Evolutionary conservation across 92 coral and sea anemone species (phyloP), one percentile per base, ranked within the genome.

Genomic region (Heliopora coerulea): DNA sequence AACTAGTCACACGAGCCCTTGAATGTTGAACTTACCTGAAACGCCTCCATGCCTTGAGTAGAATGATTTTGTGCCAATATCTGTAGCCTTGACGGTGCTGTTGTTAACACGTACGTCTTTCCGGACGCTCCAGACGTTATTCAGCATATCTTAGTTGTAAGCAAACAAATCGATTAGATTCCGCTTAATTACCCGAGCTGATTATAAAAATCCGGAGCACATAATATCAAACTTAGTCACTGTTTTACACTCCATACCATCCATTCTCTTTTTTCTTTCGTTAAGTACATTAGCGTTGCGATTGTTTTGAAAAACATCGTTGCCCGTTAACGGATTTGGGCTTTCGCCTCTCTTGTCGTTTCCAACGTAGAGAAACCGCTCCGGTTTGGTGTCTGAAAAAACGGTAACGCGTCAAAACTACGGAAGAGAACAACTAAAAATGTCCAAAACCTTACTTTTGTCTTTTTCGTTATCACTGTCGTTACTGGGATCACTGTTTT

Each of bases 331-430:
- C 31, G 35, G 41, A 68, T 35, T 70, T 0, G 1, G 17, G 0
- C 46, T n/a, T 13, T 50, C 29, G 21, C 21, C 49, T 32, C 30
- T 56, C 17, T 56, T 56, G 30, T 23, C 33, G 61, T 52, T 70
- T 18, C 49, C 39, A 29, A 70, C 62, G 50, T 70, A 70, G 21
- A 40, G 62, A 54, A 70, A 70, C 17, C 62, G 77, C 50, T 70
- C 77, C 21, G 77, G 77, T 70, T 70, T 70, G 27, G 44, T 48
- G 37, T 27, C 77, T 70, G 35, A 50, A 70, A 52, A 52, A 29
- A 20, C 30, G 31, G 27, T 32, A 8, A 23, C 3, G 26, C 20
- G 46, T n/a, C 27, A 70, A 33, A 21, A 11, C 29, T 31, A 30
- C 0, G 44, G 2, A 8, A 11, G 17, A 4, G 0, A 8, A 12